Evolutionary conservation across 2,888 invertebrate species (phyloP), one percentile per base, ranked within the genome.

Genomic region (Agriopis aurantiaria): DNA sequence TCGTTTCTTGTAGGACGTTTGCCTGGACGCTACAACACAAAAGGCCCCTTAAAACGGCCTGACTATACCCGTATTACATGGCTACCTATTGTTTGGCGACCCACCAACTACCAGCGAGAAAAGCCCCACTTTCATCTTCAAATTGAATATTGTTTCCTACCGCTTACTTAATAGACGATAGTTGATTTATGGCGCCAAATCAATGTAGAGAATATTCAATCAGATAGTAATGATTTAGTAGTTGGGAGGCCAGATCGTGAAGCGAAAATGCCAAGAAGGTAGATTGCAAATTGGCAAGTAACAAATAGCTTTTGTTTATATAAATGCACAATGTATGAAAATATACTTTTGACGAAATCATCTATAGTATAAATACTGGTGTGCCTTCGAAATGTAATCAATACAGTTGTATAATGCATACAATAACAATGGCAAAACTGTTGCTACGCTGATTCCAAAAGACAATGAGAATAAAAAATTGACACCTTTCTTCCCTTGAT

Each of bases 51-150:
- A 84, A 89, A 90, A 88, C 85, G 81, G 43, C 69, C 63, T 69
- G 67, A 83, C 82, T 86, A 82, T 82, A 87, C 87, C 86, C 88
- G 85, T 86, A 88, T 86, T 84, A 82, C 80, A 83, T 82, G 84
- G 85, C 83, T 85, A 86, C 82, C 80, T 83, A 87, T 87, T 88
- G 85, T 88, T 88, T 82, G 79, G 85, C 83, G 82, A 79, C 74
- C 69, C 74, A 72, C 52, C 40, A 41, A 3, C 59, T 77, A 65
- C 43, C n/a, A 59, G 52, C 60, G 43, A 12, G 33, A 53, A 45
- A 63, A 60, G 63, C 45, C 59, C 66, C 56, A 71, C 67, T 74
- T 73, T 65, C 65, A 51, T 67, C 60, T 56, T 70, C 57, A 62
- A 51, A 63, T 66, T 67, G 57, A 67, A 61, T 68, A 58, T 65